Conservation (phyloP, 2,797 vertebrate species). For the Argya squamiceps region DNA sequence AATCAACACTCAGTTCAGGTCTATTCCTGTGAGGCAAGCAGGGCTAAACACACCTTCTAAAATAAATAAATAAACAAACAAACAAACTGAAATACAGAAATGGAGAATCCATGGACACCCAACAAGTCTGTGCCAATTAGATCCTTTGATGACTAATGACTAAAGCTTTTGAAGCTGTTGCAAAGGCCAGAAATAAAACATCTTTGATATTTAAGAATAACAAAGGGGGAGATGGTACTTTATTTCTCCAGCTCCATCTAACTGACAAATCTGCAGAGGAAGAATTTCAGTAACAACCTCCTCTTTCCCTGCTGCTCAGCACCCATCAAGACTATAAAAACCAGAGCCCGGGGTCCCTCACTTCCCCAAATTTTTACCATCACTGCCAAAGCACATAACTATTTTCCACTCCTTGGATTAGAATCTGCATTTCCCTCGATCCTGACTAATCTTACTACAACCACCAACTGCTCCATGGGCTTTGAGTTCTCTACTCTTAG, state of each 20-base stretch:
- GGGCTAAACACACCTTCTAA: background rate
- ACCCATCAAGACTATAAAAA: background rate
- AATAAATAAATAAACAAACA: background rate
- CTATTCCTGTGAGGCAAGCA: background rate
- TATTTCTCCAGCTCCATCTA: background rate
- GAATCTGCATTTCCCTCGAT: background rate
- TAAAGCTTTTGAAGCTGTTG: background rate
- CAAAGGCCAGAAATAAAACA: background rate
- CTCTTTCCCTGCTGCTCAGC: background rate
- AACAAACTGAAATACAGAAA: background rate
- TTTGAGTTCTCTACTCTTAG: background rate
- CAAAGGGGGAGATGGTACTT: background rate
- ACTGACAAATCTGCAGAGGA: background rate
- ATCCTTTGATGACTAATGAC: background rate
- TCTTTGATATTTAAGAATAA: background rate
- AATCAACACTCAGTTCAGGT: background rate
- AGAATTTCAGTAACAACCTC: background rate
- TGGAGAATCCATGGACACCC: background rate
- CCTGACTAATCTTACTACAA: background rate
- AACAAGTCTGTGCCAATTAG: background rate
- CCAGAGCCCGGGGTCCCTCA: background rate
- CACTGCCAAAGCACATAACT: background rate
- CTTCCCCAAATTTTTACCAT: background rate
- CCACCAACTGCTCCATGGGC: background rate
- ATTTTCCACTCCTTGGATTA: background rate